Conservation (phyloP, 2,797 vertebrate genomes). For the Enteromius radiatus region DNA sequence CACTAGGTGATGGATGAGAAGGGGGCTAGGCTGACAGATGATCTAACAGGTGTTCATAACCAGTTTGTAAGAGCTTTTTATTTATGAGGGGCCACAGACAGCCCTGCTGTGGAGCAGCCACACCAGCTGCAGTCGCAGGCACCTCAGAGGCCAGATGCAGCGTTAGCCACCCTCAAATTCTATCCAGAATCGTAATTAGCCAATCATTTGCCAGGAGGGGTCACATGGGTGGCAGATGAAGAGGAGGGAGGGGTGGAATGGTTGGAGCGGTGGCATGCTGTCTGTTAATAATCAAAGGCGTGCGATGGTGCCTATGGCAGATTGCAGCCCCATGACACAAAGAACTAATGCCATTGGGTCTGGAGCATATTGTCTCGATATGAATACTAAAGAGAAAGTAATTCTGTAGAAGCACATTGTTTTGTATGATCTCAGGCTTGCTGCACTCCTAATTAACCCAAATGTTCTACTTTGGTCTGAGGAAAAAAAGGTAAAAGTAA, state of each 20-base stretch:
- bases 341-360: conserved; percentile 57
- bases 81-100: conserved; percentile 91
- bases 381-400: conserved; percentile 57
- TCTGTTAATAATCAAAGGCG: conserved; percentile 62
- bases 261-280: conserved; percentile 56
- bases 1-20: conserved; percentile 94
- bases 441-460: neutral
- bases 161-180: conserved; percentile 82
- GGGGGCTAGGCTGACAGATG: conserved; percentile 89
- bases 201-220: conserved; percentile 79
- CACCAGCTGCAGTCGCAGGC: conserved; percentile 86
- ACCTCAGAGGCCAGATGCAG: conserved; percentile 84
- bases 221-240: conserved; percentile 60
- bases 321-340: conserved; percentile 61
- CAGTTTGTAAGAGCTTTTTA: conserved; percentile 95
- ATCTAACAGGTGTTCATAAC: conserved; percentile 97
- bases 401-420: neutral
- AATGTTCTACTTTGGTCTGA: neutral
- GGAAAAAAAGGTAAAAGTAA: neutral
- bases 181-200: conserved; percentile 89
- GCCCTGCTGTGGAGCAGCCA: conserved; percentile 87
- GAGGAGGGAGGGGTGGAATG: conserved; percentile 55
- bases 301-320: conserved; percentile 56
- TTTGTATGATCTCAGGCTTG: conserved; percentile 5
- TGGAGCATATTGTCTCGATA: conserved; percentile 58